Evolutionary conservation across 2,797 vertebrate genomes (phyloP), one percentile per base, ranked within the genome.

Genomic region (Gymnoscopelus braueri): DNA sequence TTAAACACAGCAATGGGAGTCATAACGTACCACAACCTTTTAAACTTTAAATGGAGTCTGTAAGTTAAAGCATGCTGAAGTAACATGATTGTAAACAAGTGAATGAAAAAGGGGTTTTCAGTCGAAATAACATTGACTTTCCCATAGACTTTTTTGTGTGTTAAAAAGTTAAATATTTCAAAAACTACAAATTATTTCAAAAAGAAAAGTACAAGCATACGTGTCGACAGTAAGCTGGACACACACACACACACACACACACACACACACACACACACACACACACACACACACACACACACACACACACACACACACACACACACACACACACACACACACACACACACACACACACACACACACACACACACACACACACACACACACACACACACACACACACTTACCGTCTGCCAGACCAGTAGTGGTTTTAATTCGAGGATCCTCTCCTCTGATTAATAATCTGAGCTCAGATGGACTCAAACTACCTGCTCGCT

Each of bases 381-480:
- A 68, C 4, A 65, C 11, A 63, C 7, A 65, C 1, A 62, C 0
- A 56, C 10, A 59, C 11, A 39, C 23, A n/a, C 8, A 54, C 15
- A 54, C 14, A 8, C 4, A 15, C 0, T 79, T 80, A 90, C 89
- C 84, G 0, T 65, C 4, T 0, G 84, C 87, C 44, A 90, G 60
- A 44, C 87, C 87, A 14, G 70, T 67, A 0, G 86, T 89, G 32
- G 57, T 81, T 54, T 15, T 84, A 23, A 87, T 82, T 57, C 74
- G 76, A 64, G 65, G 64, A 63, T 89, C 80, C 0, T 79, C 77
- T 39, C 70, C 26, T 14, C 86, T 76, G 74, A 90, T 88, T 35
- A 88, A 67, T 51, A 70, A 48, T 71, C 87, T 84, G 65, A 89
- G 4, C 4, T 83, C 70, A 59, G 58, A 71, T 32, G 13, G 9